Base-by-base conservation (phyloP, 2,113 vertebrate species). In the Microcebus jonahi region DNA sequence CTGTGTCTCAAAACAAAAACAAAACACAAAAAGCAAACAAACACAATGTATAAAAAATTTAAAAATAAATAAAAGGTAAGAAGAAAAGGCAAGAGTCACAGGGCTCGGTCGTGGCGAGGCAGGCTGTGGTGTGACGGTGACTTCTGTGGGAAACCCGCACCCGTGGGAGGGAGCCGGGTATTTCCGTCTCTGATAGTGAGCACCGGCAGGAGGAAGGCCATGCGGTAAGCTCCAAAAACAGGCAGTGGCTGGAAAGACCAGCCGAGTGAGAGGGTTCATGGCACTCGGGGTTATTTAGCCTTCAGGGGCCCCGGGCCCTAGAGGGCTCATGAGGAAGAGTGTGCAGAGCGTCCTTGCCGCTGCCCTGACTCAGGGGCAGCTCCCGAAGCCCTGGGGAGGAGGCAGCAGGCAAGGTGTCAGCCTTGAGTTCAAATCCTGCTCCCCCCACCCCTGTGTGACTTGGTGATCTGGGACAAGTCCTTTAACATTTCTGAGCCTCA, bases 351-450 rank as follows among this genome's bases (percentile, higher is more conserved):
- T 17, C 5, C 48, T 70, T 20, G 68, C 21, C 20, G 34, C 25
- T 0, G 29, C 59, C 73, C 2, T 25, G 53, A 14, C 3, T 50
- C 55, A 13, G 36, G 3, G 39, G 23, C 27, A 75, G 48, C 18
- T 23, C 55, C 48, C 18, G 3, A 36, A 34, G 65, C 17, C 31
- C 27, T 10, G 9, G 39, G 20, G 6, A 13, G 6, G 1, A 18
- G 45, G 23, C 15, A 57, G 36, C 9, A 23, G 10, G 53, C 71
- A n/a, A 31, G 34, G 45, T 34, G 59, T 0, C 21, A 27, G 75
- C 36, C 21, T 59, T 63, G 31, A 65, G 57, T 94, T 92, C 57
- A 84, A 63, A 45, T 53, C 18, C 34, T 36, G 2, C 31, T 73
- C 12, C 7, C 13, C 82, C 48, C 48, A 2, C 27, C 13, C 23